Evolutionary conservation across 2,113 vertebrate genomes (phyloP).

Genomic region (Notarius quadriscutis): DNA sequence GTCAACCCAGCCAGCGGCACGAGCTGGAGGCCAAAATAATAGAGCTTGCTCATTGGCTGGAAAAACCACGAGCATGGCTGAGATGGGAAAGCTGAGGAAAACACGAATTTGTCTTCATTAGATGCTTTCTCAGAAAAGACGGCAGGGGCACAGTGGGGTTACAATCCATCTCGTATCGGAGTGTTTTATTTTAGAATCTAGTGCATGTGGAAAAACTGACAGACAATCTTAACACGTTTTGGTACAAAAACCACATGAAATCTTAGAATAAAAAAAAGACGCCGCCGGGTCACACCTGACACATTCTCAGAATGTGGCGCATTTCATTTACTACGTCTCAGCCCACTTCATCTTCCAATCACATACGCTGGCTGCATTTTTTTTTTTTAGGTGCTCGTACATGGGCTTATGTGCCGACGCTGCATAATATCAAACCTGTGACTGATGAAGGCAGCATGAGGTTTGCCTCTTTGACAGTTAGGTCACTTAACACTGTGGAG

Average conservation of each 20-base stretch:
- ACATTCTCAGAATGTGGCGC: not conserved
- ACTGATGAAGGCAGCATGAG: constrained; percentile 55
- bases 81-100: constrained; percentile 41
- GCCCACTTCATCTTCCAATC: constrained; percentile 41
- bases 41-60: constrained; percentile 60
- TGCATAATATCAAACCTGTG: constrained; percentile 50
- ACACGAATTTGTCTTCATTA: constrained; percentile 71
- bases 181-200: constrained; percentile 12
- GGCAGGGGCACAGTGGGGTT: constrained; percentile 40
- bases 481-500: constrained; percentile 50
- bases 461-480: constrained; percentile 54
- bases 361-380: not conserved
- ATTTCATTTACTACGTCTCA: not conserved
- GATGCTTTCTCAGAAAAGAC: constrained; percentile 47
- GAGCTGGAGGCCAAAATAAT: constrained; percentile 66
- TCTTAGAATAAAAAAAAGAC: too few relatives aligned
- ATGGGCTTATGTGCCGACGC: constrained; percentile 26
- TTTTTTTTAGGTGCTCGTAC: not conserved
- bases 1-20: constrained; percentile 65
- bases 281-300: not conserved
- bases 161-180: constrained; percentile 39
- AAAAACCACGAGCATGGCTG: constrained; percentile 51
- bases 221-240: not conserved
- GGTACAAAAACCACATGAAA: not conserved
- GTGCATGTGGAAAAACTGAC: not conserved